Evolutionary conservation across 2,888 invertebrate genomes (phyloP), one percentile per base, ranked within the genome.

Genomic region (Eledona agricola): DNA sequence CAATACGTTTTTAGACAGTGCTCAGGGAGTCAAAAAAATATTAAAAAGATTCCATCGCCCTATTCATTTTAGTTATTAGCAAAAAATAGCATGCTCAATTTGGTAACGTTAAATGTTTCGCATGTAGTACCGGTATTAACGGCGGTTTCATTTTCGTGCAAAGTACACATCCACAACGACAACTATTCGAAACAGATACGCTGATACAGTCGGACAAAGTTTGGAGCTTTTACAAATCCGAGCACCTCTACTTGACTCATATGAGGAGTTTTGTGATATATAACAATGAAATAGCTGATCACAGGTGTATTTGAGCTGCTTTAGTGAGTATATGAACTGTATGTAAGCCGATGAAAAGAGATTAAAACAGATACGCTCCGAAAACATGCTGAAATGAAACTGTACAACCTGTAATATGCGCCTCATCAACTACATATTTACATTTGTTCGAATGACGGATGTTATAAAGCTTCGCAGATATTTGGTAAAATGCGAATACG

Each of bases 241-340:
- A 25, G 35, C 26, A 34, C 37, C 49, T 40, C 40, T 28, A 23
- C 38, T 31, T 40, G 32, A 40, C 40, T 38, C 31, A 50, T 49
- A 40, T 25, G 20, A n/a, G 16, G 42, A 45, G 54, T 49, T 52
- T 34, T 46, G 38, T 42, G 16, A 43, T 32, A 42, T 38, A 52
- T 52, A 55, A 58, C 58, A 58, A 58, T 58, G 55, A 52, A 58
- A 58, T 50, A 55, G 58, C 58, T 55, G 58, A 58, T 52, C 42
- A 45, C 26, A 40, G 49, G 38, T 42, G 31, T 35, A 52, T 52
- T 52, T 52, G 40, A 46, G 52, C 52, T 26, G 46, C 19, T 45
- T 23, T 46, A 28, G 25, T 16, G 32, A 37, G 35, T 31, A 32
- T 38, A 46, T 38, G 25, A 31, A 45, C 31, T 37, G 45, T 37